Evolutionary conservation across 2,888 invertebrate genomes (phyloP), one percentile per base, ranked within the genome.

Genomic region (Laspeyria flexula): DNA sequence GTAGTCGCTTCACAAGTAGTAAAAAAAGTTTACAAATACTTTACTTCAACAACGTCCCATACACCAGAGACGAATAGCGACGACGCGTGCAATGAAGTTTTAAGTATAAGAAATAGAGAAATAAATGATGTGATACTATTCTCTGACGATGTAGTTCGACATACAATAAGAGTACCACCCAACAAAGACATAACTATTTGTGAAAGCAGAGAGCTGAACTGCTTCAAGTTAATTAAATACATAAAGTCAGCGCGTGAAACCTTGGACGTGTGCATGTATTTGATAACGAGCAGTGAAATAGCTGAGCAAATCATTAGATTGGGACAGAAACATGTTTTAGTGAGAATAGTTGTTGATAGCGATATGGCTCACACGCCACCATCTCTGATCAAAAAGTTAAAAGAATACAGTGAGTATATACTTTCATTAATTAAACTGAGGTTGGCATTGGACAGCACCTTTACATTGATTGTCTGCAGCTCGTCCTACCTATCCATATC

Each of bases 71-170:
- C 56, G 13, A 67, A 59, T 29, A 69, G 53, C 39, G 81, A 87
- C 30, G 85, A 88, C 49, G 66, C 73, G 30, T 83, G 82, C 63
- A 82, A 76, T 61, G 90, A 89, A 62, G 64, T 82, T 33, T 57
- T 85, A 42, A 77, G 71, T 58, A 66, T 72, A 29, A 92, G 79
- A 67, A 86, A 84, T 65, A 85, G 87, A 60, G 92, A 92, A 71
- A 90, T 92, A 58, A 91, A 91, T 58, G 92, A 92, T 65, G 92
- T 92, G 0, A 90, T 92, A 71, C 68, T 92, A 59, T 92, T 92
- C 67, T 89, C 92, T n/a, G 88, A 91, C 60, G 87, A 88, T 59
- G 65, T 85, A 41, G 75, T 86, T 48, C 84, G 82, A 40, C 88
- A 88, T 47, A 83, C 86, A 2, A 81, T 89, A 56, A 83, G 73